Evolutionary conservation across 2,113 vertebrate species (phyloP), one percentile per base, ranked within the genome.

Genomic region (Oryzias javanicus): DNA sequence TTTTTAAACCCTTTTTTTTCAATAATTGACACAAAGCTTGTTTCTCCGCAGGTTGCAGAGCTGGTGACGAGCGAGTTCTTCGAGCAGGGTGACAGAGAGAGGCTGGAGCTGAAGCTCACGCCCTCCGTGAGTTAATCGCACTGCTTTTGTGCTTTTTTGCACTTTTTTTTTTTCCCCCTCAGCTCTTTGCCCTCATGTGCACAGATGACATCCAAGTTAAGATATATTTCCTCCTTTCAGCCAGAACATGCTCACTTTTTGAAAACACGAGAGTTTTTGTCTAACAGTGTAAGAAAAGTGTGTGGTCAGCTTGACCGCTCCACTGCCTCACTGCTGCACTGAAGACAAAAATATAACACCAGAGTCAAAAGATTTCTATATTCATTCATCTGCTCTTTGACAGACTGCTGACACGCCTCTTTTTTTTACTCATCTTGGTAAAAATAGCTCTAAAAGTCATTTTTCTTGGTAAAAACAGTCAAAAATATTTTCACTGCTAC

Each of bases 31-130:
- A 5, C 13, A 25, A 24, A 4, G 20, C 6, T 48, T 55, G 7
- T 61, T 15, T 71, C 4, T 24, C 44, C 91, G 74, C 87, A 99
- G 97, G 97, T 97, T 71, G 97, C 97, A 48, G 96, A 99, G 90
- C 88, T 99, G 89, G 97, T 99, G 79, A 98, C 97, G 69, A 98
- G 93, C 6, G 97, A 99, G 85, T 98, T 99, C 89, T 99, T 99
- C 45, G 97, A 99, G 89, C 97, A 99, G 92, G 97, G 97, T 56
- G 97, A 99, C 91, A 89, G 97, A 86, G 97, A 99, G 83, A 87
- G 97, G 84, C 92, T 94, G 1, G 97, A 99, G 82, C 93, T 99
- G 80, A 99, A 99, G 86, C 93, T 99, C 80, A 99, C 91, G 0
- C 97, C 97, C 66, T 97, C 97, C 2, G 97, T 98, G 93, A 97